Evolutionary conservation across 2,888 invertebrate genomes (phyloP), one percentile per base, ranked within the genome.

Genomic region (Nipponacmea schrenckii): DNA sequence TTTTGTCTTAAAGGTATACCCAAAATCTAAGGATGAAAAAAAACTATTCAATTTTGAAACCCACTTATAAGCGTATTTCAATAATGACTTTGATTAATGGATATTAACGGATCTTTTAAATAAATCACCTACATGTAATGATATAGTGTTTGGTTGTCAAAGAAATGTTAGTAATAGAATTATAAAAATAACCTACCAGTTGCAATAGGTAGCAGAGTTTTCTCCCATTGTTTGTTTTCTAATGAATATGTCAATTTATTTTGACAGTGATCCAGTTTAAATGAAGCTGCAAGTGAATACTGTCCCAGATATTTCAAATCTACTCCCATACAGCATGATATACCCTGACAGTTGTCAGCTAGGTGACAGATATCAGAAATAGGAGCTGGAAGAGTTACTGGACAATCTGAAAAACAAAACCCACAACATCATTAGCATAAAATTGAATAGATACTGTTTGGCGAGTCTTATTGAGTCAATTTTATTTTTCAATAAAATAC

Each of bases 201-300:
- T 17, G 63, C 44, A 39, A 74, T 64, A 14, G 64, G 68, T 0
- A 69, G 15, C 10, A 80, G 62, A 17, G 74, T 67, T 62, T 73
- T 73, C 1, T 64, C 74, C 77, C 78, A 79, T 27, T 71, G 56
- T 68, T 81, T 80, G 15, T 75, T 75, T 63, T 81, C 81, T 20
- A 81, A 68, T 10, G 68, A 67, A 66, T 76, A 80, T 14, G 67
- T 66, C 15, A 81, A 64, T 31, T 26, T 70, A 12, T 72, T 70
- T 10, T 27, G 62, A 65, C 77, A 79, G 17, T 70, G 39, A 39
- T 77, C 72, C 2, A 74, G 39, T 17, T 68, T 67, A 65, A 80
- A 73, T 7, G 64, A 64, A 20, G 67, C 70, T 7, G 69, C 44
- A 20, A 74, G 10, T 14, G 62, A 48, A 27, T 73, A 67, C 39